Evolutionary conservation across 2,888 invertebrate species (phyloP).

Genomic region (Leptinotarsa juncta): DNA sequence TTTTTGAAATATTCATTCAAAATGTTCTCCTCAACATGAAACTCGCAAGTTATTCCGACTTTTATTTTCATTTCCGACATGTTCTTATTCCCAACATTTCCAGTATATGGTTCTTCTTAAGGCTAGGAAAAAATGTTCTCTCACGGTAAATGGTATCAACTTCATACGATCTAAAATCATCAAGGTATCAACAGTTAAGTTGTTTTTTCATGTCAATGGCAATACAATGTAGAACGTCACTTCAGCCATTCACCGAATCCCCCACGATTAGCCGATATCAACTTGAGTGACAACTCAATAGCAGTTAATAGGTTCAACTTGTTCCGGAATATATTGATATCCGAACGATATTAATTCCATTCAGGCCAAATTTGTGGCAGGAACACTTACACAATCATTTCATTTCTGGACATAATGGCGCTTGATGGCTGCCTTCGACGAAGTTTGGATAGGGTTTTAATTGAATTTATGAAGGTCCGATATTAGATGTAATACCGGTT

Average conservation of each 20-base stretch:
- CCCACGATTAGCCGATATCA: background rate
- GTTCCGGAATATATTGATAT: slow-evolving; percentile 2
- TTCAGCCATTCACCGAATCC: background rate
- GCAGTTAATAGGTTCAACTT: slow-evolving; percentile 5
- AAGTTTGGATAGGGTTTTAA: slow-evolving; percentile 10
- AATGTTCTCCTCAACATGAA: no score
- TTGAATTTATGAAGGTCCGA: slow-evolving; percentile 8
- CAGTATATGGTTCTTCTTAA: no score
- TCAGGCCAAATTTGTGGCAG: background rate
- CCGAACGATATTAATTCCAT: background rate
- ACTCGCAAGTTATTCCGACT: no score
- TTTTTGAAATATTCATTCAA: no score
- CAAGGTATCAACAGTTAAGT: no score
- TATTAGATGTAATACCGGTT: slow-evolving; percentile 8
- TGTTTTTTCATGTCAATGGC: background rate
- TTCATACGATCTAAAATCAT: no score
- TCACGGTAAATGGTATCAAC: no score
- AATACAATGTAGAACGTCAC: background rate
- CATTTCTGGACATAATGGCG: slow-evolving; percentile 10
- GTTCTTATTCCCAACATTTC: no score
- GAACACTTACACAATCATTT: slow-evolving; percentile 11
- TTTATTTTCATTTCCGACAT: no score
- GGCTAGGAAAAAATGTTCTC: no score
- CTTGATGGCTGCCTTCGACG: background rate
- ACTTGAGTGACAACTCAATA: background rate